phyloP scores from a whole-genome alignment of 2,113 vertebrate genomes.

The Neolamprologus toae region DNA sequence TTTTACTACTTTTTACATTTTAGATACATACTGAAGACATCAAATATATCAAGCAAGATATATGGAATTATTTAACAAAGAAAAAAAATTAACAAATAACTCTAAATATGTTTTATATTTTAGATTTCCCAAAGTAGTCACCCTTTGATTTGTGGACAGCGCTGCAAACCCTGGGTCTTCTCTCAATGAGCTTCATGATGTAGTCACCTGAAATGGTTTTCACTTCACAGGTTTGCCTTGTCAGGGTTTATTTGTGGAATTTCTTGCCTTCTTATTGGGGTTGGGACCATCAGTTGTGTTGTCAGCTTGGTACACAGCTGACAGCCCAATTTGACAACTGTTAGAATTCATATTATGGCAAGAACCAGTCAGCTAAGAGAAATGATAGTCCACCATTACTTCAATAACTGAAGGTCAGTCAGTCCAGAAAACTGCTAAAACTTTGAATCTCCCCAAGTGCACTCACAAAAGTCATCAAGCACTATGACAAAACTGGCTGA shows the following conservation, averaged over 20 bases:
- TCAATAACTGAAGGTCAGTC: background rate
- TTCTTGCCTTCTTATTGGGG: background rate
- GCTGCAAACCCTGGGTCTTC: background rate
- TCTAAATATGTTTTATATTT: background rate
- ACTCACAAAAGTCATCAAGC: background rate
- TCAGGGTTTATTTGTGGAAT: background rate
- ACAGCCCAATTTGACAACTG: background rate
- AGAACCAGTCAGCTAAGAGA: background rate
- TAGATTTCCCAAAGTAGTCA: background rate
- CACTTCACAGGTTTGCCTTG: background rate
- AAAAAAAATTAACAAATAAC: background rate
- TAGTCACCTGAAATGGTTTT: background rate
- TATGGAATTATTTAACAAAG: background rate
- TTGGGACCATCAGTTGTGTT: background rate
- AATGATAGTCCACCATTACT: background rate
- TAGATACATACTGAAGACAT: background rate
- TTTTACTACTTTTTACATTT: background rate
- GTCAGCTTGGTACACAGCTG: background rate
- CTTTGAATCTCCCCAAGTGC: background rate
- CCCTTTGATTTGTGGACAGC: background rate
- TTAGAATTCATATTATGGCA: background rate
- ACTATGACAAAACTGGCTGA: background rate
- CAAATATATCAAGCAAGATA: background rate
- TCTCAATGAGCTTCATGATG: background rate
- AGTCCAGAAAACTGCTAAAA: background rate